phyloP scores from a whole-genome alignment of 2,113 vertebrate genomes.

The Cervus canadensis region DNA sequence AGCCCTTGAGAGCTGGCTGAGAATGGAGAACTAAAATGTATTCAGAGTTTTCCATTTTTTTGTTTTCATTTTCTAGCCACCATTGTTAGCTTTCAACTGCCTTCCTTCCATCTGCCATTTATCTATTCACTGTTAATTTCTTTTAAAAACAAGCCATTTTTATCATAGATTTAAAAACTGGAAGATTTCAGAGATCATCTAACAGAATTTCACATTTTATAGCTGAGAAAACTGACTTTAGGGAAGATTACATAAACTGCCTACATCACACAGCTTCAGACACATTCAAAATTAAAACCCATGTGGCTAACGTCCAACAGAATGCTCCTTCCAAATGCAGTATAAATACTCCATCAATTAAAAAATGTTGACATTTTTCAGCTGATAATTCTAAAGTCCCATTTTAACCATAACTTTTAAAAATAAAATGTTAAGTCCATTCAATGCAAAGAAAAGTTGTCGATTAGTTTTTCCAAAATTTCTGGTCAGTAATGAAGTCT shows the following conservation, averaged over 20 bases:
- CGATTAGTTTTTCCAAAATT: background rate
- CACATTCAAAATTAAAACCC: background rate
- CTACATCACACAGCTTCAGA: background rate
- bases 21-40: too few relatives aligned
- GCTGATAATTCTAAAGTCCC: background rate
- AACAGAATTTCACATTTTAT: background rate
- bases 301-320: background rate
- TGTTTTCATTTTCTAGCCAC: background rate
- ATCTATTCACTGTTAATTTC: background rate
- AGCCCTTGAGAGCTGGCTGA: background rate
- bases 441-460: background rate
- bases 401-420: background rate
- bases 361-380: background rate
- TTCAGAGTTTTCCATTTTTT: background rate
- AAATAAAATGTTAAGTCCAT: background rate
- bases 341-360: background rate
- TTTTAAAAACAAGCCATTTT: background rate
- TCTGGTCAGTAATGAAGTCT: background rate
- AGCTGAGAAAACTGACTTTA: background rate
- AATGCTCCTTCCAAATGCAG: background rate
- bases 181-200: background rate
- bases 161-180: background rate
- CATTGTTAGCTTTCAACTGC: rapidly evolving
- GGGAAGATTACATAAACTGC: background rate
- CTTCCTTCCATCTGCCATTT: background rate